These are phyloP conservation scores for Calcarius ornatus DNA, from an alignment of 2,113 vertebrate species.

Conservation along the genomic window DNA sequence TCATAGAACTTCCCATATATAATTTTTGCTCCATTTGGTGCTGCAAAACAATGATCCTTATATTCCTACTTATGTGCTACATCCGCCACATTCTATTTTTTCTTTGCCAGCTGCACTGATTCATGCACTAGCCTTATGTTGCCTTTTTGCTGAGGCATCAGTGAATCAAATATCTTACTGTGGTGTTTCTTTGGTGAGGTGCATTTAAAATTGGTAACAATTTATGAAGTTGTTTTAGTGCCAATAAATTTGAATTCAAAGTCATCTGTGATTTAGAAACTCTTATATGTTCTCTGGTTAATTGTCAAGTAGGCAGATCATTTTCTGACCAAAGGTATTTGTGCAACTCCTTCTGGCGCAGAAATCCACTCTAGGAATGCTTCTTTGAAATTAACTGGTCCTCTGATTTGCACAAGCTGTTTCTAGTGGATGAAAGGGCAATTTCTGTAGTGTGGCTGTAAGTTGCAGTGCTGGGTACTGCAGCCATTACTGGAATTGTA, in stretches of 20 bases:
- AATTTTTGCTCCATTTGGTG: background rate
- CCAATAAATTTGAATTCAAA: background rate
- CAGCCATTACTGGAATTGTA: background rate
- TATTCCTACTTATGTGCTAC: background rate
- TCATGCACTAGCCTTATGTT: background rate
- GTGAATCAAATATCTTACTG: background rate
- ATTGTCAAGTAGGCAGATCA: background rate
- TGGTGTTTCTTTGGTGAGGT: background rate
- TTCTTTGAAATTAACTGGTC: background rate
- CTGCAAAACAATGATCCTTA: background rate
- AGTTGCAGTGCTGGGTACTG: background rate
- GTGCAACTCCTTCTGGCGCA: background rate
- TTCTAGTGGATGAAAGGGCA: background rate
- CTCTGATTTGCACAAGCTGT: background rate
- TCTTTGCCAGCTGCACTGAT: background rate
- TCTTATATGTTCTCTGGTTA: background rate
- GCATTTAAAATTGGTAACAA: background rate
- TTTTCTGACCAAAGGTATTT: background rate
- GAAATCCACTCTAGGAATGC: background rate
- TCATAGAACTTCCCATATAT: background rate
- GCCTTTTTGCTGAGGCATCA: background rate
- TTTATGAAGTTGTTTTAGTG: background rate
- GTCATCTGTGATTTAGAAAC: background rate
- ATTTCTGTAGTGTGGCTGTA: background rate
- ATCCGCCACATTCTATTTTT: background rate